Evolutionary conservation across 2,113 vertebrate genomes (phyloP).

Genomic region (Aplodontia rufa): DNA sequence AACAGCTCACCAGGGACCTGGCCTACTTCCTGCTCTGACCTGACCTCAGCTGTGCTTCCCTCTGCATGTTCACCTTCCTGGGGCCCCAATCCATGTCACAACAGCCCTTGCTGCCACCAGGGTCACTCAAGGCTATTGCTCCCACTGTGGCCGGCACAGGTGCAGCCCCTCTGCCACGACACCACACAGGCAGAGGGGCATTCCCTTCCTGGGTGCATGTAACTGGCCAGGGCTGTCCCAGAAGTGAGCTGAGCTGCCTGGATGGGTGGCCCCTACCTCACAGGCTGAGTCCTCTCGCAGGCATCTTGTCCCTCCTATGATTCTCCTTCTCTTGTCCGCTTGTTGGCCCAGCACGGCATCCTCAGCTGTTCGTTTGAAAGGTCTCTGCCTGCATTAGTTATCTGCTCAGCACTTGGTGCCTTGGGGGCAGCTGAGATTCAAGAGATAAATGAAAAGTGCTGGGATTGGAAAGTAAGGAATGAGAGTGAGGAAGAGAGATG

Average conservation of each 20-base stretch:
- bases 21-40: not conserved
- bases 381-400: constrained; percentile 52
- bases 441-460: constrained; percentile 48
- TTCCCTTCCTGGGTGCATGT: not conserved
- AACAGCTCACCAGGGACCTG: not conserved
- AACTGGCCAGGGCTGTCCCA: not conserved
- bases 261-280: rapidly evolving
- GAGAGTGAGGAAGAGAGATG: not conserved
- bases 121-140: not conserved
- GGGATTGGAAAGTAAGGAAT: too few species aligned
- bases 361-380: constrained; percentile 33
- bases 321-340: not conserved
- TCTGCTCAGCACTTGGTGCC: constrained; percentile 33
- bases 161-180: not conserved
- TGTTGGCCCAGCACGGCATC: not conserved
- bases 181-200: not conserved
- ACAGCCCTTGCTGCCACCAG: too few species aligned
- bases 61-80: not conserved
- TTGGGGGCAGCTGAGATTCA: constrained; percentile 38
- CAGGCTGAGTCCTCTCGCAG: not conserved
- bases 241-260: not conserved
- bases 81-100: too few species aligned
- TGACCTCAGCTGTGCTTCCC: not conserved
- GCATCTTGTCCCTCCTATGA: not conserved
- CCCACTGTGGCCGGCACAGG: rapidly evolving